Evolutionary conservation across 2,797 vertebrate species (phyloP).

Genomic region (Pteropus rufus): DNA sequence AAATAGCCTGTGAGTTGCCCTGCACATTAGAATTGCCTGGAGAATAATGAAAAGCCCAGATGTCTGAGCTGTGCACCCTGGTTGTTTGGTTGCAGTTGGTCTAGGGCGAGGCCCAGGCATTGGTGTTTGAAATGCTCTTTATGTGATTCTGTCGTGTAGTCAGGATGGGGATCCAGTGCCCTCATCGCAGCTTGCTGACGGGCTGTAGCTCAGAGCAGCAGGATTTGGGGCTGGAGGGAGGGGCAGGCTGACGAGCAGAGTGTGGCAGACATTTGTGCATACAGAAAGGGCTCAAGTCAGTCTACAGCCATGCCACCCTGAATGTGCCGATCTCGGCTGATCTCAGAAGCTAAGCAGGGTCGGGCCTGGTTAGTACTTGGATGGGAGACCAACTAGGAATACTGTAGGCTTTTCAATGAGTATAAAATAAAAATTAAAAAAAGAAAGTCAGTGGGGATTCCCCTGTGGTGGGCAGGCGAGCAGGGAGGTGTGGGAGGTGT

Average conservation of each 20-base stretch:
- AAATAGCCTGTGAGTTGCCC: conserved; percentile 9
- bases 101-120: background rate
- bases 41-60: background rate
- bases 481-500: background rate
- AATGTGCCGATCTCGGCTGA: no score
- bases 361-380: no score
- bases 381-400: no score
- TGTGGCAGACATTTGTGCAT: background rate
- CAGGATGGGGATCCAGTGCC: background rate
- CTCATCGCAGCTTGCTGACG: background rate
- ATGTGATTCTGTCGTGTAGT: background rate
- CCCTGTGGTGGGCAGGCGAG: background rate
- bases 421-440: no score
- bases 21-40: conserved; percentile 13
- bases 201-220: background rate
- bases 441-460: no score
- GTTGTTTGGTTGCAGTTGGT: background rate
- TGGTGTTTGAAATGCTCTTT: background rate
- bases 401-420: no score
- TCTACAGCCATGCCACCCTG: no score
- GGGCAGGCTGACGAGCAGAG: background rate
- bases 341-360: no score
- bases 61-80: background rate
- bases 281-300: background rate
- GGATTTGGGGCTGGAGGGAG: background rate